A percentile compares a stretch with the other conserved stretches of the same genome.
These are phyloP conservation scores for Cynodonichthys magdalenae DNA, from an alignment of 2,797 vertebrate species.

Conservation along the genomic window DNA sequence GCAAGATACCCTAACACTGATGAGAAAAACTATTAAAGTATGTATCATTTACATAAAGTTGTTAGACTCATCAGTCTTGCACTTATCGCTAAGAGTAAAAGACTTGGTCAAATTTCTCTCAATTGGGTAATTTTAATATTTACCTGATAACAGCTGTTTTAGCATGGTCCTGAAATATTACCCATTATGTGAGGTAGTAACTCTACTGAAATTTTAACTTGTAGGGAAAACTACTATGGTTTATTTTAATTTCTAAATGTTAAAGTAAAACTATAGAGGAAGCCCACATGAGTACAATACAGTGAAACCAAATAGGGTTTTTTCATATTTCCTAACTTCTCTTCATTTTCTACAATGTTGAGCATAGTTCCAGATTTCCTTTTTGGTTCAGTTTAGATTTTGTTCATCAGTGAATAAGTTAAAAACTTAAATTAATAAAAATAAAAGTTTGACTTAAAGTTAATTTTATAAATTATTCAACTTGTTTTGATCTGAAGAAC, in stretches of 20 bases:
- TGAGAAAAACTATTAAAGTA: not conserved
- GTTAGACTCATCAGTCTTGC: not conserved
- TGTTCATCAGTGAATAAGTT: too few relatives aligned
- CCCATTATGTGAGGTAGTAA: not conserved
- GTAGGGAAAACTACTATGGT: too few relatives aligned
- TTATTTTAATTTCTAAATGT: not conserved
- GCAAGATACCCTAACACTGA: not conserved
- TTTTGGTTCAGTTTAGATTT: not conserved
- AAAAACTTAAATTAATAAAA: not conserved
- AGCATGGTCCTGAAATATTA: not conserved
- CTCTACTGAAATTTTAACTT: not conserved
- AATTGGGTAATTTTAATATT: not conserved
- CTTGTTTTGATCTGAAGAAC: slow-evolving; percentile 48
- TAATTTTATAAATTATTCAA: slow-evolving; percentile 24
- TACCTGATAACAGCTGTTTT: not conserved
- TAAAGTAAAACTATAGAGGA: not conserved
- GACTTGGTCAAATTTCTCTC: not conserved
- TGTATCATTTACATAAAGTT: not conserved
- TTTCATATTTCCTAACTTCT: slow-evolving; percentile 8
- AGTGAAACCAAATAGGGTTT: not conserved
- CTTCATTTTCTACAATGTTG: not conserved
- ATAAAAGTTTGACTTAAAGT: slow-evolving; percentile 20
- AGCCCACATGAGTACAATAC: not conserved
- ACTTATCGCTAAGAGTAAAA: not conserved
- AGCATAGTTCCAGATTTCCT: not conserved